These are phyloP conservation scores for Characodon lateralis DNA, from an alignment of 2,797 vertebrate species.

Conservation along the genomic window DNA sequence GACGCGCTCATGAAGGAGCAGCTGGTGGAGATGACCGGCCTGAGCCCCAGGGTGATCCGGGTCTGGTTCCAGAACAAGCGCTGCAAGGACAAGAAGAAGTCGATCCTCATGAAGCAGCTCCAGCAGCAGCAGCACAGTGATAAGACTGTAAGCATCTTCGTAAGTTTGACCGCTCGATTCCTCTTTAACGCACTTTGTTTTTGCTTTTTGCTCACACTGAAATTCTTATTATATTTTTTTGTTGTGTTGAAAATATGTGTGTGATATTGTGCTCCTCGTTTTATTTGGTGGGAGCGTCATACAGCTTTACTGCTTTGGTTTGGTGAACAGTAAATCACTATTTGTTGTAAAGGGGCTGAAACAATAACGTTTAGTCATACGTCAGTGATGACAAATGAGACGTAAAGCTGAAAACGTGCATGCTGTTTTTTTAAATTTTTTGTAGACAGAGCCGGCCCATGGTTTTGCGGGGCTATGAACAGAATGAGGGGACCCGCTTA, in stretches of 20 bases:
- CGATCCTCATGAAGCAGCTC: conserved; percentile 90
- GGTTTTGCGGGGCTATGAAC: not conserved
- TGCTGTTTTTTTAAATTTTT: not conserved
- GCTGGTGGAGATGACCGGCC: conserved; percentile 96
- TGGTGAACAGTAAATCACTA: too few relatives aligned
- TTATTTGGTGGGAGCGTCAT: not conserved
- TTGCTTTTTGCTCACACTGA: not conserved
- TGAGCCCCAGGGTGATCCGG: conserved; percentile 93
- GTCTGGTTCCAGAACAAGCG: conserved; percentile 99
- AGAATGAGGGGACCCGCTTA: not conserved
- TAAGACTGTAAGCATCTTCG: conserved; percentile 87
- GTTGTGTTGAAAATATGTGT: not conserved
- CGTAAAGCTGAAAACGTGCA: not conserved
- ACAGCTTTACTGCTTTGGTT: not conserved
- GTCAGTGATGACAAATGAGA: not conserved
- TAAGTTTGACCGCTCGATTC: conserved; percentile 64
- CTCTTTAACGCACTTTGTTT: conserved; percentile 16
- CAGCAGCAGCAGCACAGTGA: conserved; percentile 90
- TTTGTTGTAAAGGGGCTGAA: not conserved
- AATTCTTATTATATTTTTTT: too few relatives aligned
- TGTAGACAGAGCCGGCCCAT: not conserved
- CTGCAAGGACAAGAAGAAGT: conserved; percentile 97
- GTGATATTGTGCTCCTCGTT: not conserved
- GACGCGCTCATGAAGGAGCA: conserved; percentile 97
- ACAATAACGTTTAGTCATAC: not conserved